Evolutionary conservation across 2,888 invertebrate species (phyloP), one percentile per base, ranked within the genome.

Genomic region (Drosophila mimetica): DNA sequence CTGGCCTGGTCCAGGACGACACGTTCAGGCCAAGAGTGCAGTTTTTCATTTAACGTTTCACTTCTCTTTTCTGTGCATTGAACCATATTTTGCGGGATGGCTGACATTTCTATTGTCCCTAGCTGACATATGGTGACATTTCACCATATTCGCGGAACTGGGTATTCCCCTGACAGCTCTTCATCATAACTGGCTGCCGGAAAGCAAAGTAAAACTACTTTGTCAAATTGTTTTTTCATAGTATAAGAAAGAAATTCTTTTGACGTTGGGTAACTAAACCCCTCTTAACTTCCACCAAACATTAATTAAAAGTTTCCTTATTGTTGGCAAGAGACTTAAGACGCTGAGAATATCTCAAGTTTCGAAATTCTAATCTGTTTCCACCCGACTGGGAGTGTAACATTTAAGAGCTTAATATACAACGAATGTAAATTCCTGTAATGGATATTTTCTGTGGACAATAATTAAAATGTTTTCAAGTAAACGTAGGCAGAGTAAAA

Each of bases 71-170:
- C 54, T 28, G 8, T 48, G 22, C 32, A 51, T 67, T 63, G 42
- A 64, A 50, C 41, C 72, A 76, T 76, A 66, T 72, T 60, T 71
- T 25, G 59, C 52, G 71, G 32, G 36, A 71, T 63, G 70, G 59
- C n/a, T 37, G 59, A 50, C 72, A 57, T 57, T 71, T 72, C 70
- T 71, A 75, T 79, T 85, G 77, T 76, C 51, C 50, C 7, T 53
- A 42, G 71, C 61, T 74, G 77, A 71, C 77, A 72, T 71, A 54
- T 44, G 75, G 53, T 57, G 76, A 73, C 73, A 75, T 73, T 84
- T 75, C 4, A 61, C 71, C 77, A 51, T 65, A 47, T 57, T 54
- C 39, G 70, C 55, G 74, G 63, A 67, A 53, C 34, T 42, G 48
- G 50, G 46, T 28, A 32, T 47, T 30, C 28, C 34, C 55, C 7